A percentile compares a stretch with the other conserved stretches of the same genome.
Conservation (phyloP, 2,113 vertebrate genomes). For the Deroptyus accipitrinus region DNA sequence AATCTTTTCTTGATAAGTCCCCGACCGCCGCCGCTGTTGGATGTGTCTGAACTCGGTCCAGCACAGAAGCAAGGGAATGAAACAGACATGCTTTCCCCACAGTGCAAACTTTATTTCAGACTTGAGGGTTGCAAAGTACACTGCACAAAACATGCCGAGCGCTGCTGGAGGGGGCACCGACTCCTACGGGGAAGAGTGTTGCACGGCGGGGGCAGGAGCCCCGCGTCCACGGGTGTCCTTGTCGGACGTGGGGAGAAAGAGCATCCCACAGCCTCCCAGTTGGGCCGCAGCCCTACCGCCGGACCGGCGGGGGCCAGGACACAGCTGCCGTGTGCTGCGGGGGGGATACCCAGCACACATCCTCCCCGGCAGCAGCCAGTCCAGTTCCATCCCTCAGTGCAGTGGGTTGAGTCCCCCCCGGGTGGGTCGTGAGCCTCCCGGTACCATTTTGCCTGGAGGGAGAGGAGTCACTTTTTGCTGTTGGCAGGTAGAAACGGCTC, state of each 20-base stretch:
- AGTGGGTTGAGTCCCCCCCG: background rate
- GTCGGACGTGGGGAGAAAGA: too few relatives aligned
- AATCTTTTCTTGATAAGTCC: background rate
- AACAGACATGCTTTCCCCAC: background rate
- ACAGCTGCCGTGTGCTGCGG: background rate
- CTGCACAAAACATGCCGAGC: background rate
- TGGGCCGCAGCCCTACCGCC: too few relatives aligned
- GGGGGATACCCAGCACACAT: rapidly evolving
- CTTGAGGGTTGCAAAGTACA: background rate
- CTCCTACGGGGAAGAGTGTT: background rate
- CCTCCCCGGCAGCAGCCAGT: background rate
- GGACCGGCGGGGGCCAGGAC: background rate
- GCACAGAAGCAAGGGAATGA: background rate
- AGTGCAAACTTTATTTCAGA: background rate
- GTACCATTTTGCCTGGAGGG: background rate
- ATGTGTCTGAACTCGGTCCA: background rate
- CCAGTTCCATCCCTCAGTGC: background rate
- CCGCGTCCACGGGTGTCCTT: background rate
- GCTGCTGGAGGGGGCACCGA: background rate
- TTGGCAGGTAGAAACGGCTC: background rate
- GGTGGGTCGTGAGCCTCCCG: too few relatives aligned
- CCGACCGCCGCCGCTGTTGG: background rate
- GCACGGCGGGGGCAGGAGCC: background rate
- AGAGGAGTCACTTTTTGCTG: background rate
- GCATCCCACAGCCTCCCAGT: background rate